Base-by-base conservation (phyloP, 2,888 invertebrate genomes). In the Mythimna vitellina region DNA sequence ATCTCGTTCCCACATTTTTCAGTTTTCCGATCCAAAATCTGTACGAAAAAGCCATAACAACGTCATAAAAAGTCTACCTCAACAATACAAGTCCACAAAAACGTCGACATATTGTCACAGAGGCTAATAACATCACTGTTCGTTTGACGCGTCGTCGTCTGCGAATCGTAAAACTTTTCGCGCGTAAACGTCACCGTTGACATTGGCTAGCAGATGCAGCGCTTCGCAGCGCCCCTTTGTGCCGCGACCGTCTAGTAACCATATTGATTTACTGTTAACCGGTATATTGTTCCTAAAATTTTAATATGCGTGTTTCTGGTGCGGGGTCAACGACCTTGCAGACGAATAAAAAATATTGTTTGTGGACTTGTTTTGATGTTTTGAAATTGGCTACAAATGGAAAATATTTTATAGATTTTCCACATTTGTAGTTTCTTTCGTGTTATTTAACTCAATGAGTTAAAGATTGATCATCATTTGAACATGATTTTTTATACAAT, bases 111-210 rank as follows among this genome's bases (percentile, higher is more conserved):
- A 73, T 76, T 81, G 67, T 81, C 66, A 77, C 70, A 79, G 68
- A 53, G 54, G 46, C 72, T 65, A 74, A 80, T 88, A 85, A 88
- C 94, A 88, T 88, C 94, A 92, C 94, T 95, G 87, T 87, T 87
- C 82, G 88, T 92, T 91, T 92, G 92, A 92, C 92, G 92, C 92
- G 88, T 89, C 88, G 91, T 90, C 93, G 95, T 95, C 96, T 95
- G 93, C 89, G 85, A 90, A 89, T 94, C 95, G 92, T 96, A 96
- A 95, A 96, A 94, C 95, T 96, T 94, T 95, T 94, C 93, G 95
- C 95, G 95, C 95, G 95, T 96, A 95, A 96, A 96, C 93, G 95
- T 96, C 96, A 94, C 92, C 88, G 90, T 92, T 93, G 95, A 94
- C 93, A 92, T 91, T 91, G 91, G 90, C 87, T 89, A 95, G 94